Base-by-base conservation (phyloP, 2,888 invertebrate species). In the Rosalia funebris region DNA sequence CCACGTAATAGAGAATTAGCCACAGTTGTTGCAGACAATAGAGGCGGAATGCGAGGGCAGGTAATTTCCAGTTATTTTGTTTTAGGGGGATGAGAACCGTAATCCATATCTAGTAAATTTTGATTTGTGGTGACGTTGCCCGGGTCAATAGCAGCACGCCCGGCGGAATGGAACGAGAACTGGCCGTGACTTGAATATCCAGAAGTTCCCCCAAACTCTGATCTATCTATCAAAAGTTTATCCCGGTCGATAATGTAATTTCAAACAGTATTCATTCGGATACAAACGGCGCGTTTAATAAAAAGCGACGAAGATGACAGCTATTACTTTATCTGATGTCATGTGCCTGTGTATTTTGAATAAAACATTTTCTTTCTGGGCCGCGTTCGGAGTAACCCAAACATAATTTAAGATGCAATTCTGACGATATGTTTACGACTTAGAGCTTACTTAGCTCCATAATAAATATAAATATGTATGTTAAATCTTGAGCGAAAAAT, bases 211-310 rank as follows among this genome's bases (percentile, higher is more conserved):
- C 34, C 34, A n/a, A 25, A 7, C 25, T 67, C 69, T 71, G 70
- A 74, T 73, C 71, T 71, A 74, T 76, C 75, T 74, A 75, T 75
- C 75, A 74, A 71, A 74, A 75, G 71, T 75, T 75, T 73, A 73
- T 75, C 72, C 72, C 58, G 70, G 62, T 70, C 72, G 72, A 75
- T 74, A 74, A 73, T 71, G 74, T 71, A 73, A 75, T 75, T 74
- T 75, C 68, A 60, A 70, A 67, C 64, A 63, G 66, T 62, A 66
- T 19, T 44, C 47, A 63, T 58, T 63, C 65, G 61, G 70, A 69
- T 68, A 67, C 54, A 64, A 63, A 68, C 59, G 67, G 57, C 60
- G 63, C 62, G 59, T 66, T 71, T 69, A 70, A 62, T 55, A 62
- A 60, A 60, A 59, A 60, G 52, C 46, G 60, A 68, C 60, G 62